phyloP scores from a whole-genome alignment of 2,888 invertebrate genomes.

The Onchidella celtica region DNA sequence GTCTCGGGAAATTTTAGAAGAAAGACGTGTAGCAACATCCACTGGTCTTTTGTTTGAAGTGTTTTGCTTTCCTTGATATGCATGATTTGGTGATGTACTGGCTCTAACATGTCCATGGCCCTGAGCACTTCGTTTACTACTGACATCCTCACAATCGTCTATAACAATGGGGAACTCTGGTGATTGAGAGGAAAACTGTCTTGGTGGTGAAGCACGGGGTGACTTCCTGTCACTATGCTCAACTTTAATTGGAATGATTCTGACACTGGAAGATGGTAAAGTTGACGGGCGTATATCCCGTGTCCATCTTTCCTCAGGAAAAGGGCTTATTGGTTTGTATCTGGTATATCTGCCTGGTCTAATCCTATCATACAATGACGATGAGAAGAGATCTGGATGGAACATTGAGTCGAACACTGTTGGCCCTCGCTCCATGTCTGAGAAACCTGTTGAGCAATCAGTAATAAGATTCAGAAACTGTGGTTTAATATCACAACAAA shows the following conservation, averaged over 20 bases:
- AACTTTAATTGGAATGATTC: slow-evolving; percentile 30
- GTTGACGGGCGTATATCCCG: background rate
- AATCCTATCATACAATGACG: background rate
- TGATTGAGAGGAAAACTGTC: background rate
- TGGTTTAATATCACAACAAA: too few species aligned
- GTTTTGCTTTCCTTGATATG: too few species aligned
- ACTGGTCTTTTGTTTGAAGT: background rate
- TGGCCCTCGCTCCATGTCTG: slow-evolving; percentile 25
- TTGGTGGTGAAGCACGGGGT: background rate
- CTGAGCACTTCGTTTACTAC: too few species aligned
- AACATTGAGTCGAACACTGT: slow-evolving; percentile 1
- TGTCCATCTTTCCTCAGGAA: background rate
- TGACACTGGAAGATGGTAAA: background rate
- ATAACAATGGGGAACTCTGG: background rate
- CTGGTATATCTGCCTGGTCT: background rate
- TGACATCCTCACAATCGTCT: too few species aligned
- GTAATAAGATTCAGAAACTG: too few species aligned
- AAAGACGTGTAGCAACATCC: background rate
- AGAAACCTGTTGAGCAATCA: background rate
- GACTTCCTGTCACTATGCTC: background rate
- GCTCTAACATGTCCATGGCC: background rate
- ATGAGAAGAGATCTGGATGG: background rate
- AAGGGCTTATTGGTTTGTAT: background rate
- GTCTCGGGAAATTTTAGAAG: background rate
- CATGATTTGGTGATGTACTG: background rate